Evolutionary conservation across 2,797 vertebrate species (phyloP), one percentile per base, ranked within the genome.

Genomic region (Cuculus canorus): DNA sequence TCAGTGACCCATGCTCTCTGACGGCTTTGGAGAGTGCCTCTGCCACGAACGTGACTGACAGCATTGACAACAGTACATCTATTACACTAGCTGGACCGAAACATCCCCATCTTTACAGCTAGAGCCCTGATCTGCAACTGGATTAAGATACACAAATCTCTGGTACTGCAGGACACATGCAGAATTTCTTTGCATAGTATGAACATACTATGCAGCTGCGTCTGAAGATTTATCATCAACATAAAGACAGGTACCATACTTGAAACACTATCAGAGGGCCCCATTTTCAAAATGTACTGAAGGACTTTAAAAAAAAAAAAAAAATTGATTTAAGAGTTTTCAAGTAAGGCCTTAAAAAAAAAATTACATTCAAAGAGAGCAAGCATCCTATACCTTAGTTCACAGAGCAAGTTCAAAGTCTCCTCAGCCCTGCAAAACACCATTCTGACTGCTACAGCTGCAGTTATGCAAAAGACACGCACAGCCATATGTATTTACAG

Each of bases 401-500:
- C 66, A 79, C 27, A 69, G 16, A 78, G 15, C 18, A 86, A 57
- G 65, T 27, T 88, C 47, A 22, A 69, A 63, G 23, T 28, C 65
- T 83, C 43, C 70, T 86, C 30, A 22, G 50, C n/a, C 30, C 85
- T 9, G 5, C 59, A 91, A 91, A 56, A 24, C 50, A n/a, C 27
- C 13, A 1, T 53, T 80, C 60, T 68, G 87, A 73, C 60, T 57
- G 50, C 64, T 91, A n/a, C 82, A 85, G 86, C 60, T 87, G 71
- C 83, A 80, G 43, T 48, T 66, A 83, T 4, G 21, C 77, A 57
- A 21, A 81, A 72, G 57, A 65, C 68, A 88, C 4, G 83, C 45
- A 64, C 53, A 86, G 85, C 69, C 90, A 63, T 88, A 75, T 75
- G 77, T 68, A 87, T 90, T 93, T 78, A 88, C 82, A 81, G 61